Evolutionary conservation across 2,113 vertebrate species (phyloP), one percentile per base, ranked within the genome.

Genomic region (Coptodon bakossiorum): DNA sequence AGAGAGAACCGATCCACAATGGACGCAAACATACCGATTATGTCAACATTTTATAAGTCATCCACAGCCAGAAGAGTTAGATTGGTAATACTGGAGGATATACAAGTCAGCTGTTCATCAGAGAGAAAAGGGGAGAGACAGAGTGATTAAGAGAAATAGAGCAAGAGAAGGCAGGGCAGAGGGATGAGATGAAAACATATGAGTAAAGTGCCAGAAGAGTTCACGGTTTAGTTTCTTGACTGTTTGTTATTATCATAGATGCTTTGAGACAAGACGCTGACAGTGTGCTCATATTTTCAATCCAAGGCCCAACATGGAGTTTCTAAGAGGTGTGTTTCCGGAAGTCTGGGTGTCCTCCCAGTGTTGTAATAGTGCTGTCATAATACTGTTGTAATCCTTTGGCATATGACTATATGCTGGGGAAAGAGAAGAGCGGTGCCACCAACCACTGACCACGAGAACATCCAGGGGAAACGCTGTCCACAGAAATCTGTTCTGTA

Each of bases 331-430:
- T 86, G 91, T 90, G 89, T 88, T 90, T 87, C 43, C 19, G 2
- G n/a, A 80, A 88, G 83, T 90, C 86, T 87, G 84, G 16, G 6
- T 19, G 9, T 68, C 52, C 66, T 84, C 89, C 85, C 61, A 7
- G 14, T 53, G 16, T 3, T 53, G 63, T 84, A 36, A 59, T 80
- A 84, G 53, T 82, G 73, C 86, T 82, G 82, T 91, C 79, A 53
- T 82, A 84, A 81, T 82, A 90, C 79, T 91, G 56, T 57, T 53
- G 82, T 83, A 86, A 94, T 91, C 94, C 93, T 95, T 95, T 94
- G 92, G 92, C 93, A 91, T 95, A 6, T 93, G 94, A 95, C 92
- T 92, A 83, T 85, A 81, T 82, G 82, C 68, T 89, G 90, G 29
- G 52, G 71, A 59, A 79, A 73, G 53, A 88, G 86, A 82, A 45